Base-by-base conservation (phyloP, 2,113 vertebrate species). In the Mus musculus region DNA sequence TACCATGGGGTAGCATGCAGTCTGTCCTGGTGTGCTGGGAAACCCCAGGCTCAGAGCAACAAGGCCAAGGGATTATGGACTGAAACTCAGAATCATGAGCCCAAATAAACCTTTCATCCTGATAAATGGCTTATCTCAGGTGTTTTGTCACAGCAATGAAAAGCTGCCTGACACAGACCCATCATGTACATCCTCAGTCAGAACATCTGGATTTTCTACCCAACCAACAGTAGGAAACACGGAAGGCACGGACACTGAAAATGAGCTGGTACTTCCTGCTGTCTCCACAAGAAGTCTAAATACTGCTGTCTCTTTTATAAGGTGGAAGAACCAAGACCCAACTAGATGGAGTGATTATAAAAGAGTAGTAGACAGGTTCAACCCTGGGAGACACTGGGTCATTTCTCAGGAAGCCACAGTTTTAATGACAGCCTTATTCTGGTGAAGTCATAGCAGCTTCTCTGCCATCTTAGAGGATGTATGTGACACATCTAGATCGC, bases 171-270 rank as follows among this genome's bases (percentile, higher is more conserved):
- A 78, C 61, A 11, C 8, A 88, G 84, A 26, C 73, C 54, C 14
- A 73, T 63, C n/a, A 42, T 56, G 7, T 46, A 12, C 26, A 11
- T 59, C 3, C 30, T 93, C 14, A 61, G 69, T 89, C n/a, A 28
- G n/a, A 81, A 73, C 26, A 73, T 91, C 67, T 94, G n/a, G 42
- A 89, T 93, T 89, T 54, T 73, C 90, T 93, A 86, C 71, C 20
- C 49, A 39, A 26, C 33, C 81, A 39, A 52, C 36, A 63, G 28
- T 39, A 91, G 30, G 46, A 75, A 80, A 16, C n/a, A 16, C 22
- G 59, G 54, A 39, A 82, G 30, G 76, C 22, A 14, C 49, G 81
- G 30, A 56, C 72, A 73, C 42, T 22, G 77, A 11, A 69, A 86
- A 89, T 13, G 36, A 86, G 36, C 36, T 90, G 54, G 8, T 30